Evolutionary conservation across 2,797 vertebrate genomes (phyloP).

Genomic region (Scomberomorus guttatus): DNA sequence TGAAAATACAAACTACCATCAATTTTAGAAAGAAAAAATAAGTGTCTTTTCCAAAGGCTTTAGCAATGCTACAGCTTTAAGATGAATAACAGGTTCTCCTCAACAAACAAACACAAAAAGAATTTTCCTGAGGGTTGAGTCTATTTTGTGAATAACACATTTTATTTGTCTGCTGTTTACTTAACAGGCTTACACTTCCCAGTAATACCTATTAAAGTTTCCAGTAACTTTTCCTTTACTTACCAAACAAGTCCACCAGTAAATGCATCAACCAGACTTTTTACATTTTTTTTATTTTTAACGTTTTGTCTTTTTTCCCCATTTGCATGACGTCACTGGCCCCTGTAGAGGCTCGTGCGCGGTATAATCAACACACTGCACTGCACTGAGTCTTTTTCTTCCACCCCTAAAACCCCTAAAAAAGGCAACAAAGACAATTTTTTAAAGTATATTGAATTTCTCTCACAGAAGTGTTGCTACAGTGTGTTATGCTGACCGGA

Average conservation of each 20-base stretch:
- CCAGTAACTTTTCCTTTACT: not conserved
- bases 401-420: not conserved
- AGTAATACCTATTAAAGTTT: too few species aligned
- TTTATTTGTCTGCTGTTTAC: too few species aligned
- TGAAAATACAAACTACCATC: too few species aligned
- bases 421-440: not conserved
- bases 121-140: not conserved
- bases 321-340: constrained; percentile 21
- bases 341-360: not conserved
- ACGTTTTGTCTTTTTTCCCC: not conserved
- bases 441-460: accelerated
- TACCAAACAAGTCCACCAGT: not conserved
- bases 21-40: too few species aligned
- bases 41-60: not conserved
- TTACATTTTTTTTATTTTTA: too few species aligned
- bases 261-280: too few species aligned
- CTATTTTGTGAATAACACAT: not conserved
- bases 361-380: not conserved
- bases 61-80: too few species aligned
- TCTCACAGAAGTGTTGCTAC: not conserved
- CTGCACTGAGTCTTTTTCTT: not conserved
- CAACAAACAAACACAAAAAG: not conserved
- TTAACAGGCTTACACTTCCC: too few species aligned
- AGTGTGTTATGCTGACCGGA: not conserved
- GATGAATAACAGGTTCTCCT: not conserved